These are phyloP conservation scores for Crematogaster levior DNA, from an alignment of 2,888 invertebrate genomes.

Conservation along the genomic window DNA sequence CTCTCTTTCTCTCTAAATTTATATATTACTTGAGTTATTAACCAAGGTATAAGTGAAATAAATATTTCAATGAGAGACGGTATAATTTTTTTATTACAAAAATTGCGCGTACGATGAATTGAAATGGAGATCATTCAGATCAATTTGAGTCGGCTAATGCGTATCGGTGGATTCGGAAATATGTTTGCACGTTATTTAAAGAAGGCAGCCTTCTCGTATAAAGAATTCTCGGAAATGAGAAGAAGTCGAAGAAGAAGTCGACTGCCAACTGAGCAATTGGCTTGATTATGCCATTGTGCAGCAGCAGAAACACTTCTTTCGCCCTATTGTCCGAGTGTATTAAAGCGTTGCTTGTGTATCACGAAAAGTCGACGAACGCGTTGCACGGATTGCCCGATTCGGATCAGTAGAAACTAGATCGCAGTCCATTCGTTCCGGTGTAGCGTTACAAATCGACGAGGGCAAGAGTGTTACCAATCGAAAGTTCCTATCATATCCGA, in stretches of 20 bases:
- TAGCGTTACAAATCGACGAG: constrained; percentile 67
- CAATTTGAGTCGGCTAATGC: not conserved
- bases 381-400: constrained; percentile 61
- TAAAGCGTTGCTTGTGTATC: constrained; percentile 36
- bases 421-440: constrained; percentile 65
- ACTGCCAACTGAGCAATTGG: constrained; percentile 48
- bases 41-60: not conserved
- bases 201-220: not conserved
- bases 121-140: too few species aligned
- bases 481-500: constrained; percentile 61
- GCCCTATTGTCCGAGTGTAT: constrained; percentile 36
- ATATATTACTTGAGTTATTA: not conserved
- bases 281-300: constrained; percentile 52
- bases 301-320: constrained; percentile 42
- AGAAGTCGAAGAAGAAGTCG: constrained; percentile 41
- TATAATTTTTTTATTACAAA: not conserved
- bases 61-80: not conserved
- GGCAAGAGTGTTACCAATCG: constrained; percentile 68
- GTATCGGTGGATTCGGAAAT: not conserved
- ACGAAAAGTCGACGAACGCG: constrained; percentile 39
- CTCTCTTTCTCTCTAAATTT: not conserved
- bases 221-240: constrained; percentile 24
- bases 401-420: constrained; percentile 69
- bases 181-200: not conserved
- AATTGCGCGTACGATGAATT: not conserved